Percentiles rank a stretch among this genome's conserved stretches.
These are phyloP conservation scores for Carlito syrichta DNA, from an alignment of 2,113 vertebrate genomes.

Conservation along the genomic window DNA sequence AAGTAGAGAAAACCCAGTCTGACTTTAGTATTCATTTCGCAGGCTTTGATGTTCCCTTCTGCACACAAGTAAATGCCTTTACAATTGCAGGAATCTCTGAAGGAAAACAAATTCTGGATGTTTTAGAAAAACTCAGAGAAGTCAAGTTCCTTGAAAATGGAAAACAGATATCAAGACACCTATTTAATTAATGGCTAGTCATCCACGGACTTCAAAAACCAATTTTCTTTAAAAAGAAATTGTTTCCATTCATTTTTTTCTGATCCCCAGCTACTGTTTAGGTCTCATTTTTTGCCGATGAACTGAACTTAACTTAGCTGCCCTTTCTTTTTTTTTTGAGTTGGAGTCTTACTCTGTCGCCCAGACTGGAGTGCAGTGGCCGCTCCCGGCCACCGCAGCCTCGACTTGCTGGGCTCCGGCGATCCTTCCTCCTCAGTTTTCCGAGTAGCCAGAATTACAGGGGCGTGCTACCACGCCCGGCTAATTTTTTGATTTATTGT, in stretches of 20 bases:
- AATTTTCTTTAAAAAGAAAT: background rate
- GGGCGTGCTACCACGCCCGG: background rate
- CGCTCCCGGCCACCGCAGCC: background rate
- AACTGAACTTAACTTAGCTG: background rate
- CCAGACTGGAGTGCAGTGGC: background rate
- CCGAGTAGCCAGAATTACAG: background rate
- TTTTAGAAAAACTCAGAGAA: background rate
- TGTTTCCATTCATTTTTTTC: background rate
- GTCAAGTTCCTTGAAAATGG: background rate
- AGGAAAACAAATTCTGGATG: background rate
- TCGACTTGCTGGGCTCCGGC: background rate
- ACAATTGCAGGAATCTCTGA: background rate
- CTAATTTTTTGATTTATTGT: background rate
- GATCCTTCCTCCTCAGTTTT: background rate
- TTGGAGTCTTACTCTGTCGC: background rate
- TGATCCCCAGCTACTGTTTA: background rate
- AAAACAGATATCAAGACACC: background rate
- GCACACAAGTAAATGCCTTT: background rate
- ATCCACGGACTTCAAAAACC: background rate
- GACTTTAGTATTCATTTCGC: background rate
- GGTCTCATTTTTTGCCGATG: background rate
- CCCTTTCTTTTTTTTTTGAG: background rate
- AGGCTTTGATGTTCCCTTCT: background rate
- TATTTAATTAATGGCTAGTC: background rate
- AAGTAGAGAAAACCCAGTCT: accelerated